A percentile compares a stretch with the other conserved stretches of the same genome.
Conservation (phyloP, 2,888 invertebrate genomes). For the Oligia strigilis region DNA sequence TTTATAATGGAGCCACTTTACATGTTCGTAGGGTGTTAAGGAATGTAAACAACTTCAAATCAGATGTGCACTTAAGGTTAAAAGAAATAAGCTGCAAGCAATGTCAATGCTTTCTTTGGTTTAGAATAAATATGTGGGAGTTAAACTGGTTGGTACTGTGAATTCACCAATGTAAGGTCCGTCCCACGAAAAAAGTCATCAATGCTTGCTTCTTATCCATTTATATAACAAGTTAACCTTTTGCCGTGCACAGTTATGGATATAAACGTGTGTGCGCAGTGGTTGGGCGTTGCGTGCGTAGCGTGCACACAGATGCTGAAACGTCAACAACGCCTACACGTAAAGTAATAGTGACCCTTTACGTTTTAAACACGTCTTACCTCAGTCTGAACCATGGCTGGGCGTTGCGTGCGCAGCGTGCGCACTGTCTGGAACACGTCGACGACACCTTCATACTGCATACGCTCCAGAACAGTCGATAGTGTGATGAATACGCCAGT, state of each 20-base stretch:
- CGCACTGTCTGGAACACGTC: slow-evolving; percentile 99
- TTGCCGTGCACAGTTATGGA: not conserved
- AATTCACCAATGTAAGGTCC: not conserved
- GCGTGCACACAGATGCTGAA: slow-evolving; percentile 94
- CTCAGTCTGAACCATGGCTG: slow-evolving; percentile 99
- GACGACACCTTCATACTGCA: slow-evolving; percentile 99
- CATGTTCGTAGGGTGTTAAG: slow-evolving; percentile 22
- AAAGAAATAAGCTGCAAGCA: not conserved
- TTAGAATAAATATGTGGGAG: not conserved
- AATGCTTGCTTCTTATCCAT: not conserved
- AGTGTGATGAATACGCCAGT: slow-evolving; percentile 99
- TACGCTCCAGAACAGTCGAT: slow-evolving; percentile 99
- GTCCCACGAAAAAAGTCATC: not conserved
- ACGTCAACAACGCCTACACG: not conserved
- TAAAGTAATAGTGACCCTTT: not conserved
- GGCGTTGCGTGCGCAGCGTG: slow-evolving; percentile 99
- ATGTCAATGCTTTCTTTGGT: not conserved
- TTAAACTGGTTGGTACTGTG: not conserved
- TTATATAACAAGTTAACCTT: not conserved
- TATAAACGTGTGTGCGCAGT: slow-evolving; percentile 69
- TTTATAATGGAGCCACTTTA: slow-evolving; percentile 33
- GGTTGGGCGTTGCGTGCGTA: slow-evolving; percentile 79
- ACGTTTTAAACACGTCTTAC: slow-evolving; percentile 84
- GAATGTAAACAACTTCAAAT: slow-evolving; percentile 20
- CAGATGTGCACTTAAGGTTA: not conserved